A percentile compares a stretch with the other conserved stretches of the same genome.
phyloP scores from a whole-genome alignment of 2,113 vertebrate genomes.

The Nicator chloris region DNA sequence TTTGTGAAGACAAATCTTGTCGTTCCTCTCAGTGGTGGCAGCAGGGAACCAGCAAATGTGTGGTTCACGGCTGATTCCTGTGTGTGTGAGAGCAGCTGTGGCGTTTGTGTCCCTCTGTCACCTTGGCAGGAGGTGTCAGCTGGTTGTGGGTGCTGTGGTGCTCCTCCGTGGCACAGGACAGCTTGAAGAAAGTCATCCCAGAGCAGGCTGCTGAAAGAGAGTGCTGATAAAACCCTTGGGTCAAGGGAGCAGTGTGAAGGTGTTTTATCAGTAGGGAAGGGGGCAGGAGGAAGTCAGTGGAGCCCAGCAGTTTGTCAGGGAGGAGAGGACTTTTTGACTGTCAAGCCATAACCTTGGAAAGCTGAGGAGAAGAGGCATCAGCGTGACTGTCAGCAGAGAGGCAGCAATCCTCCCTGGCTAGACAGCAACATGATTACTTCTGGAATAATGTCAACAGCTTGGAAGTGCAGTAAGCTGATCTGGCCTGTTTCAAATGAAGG shows the following conservation, averaged over 20 bases:
- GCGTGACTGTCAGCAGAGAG: slow-evolving; percentile 28
- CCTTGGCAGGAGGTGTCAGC: neutral
- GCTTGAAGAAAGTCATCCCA: neutral
- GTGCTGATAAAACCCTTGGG: neutral
- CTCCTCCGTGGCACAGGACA: accelerated
- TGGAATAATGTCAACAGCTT: slow-evolving; percentile 13
- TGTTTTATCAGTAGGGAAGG: neutral
- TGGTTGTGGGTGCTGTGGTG: accelerated
- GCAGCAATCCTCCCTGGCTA: slow-evolving; percentile 10
- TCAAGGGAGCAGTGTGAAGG: neutral
- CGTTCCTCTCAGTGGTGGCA: too few species aligned
- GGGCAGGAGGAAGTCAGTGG: neutral
- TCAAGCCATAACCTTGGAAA: slow-evolving; percentile 36
- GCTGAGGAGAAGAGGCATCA: slow-evolving; percentile 20
- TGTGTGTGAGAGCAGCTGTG: neutral
- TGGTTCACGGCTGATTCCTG: neutral
- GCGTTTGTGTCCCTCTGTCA: neutral
- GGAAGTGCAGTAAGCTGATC: slow-evolving; percentile 21
- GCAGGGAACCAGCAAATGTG: neutral
- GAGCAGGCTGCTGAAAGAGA: neutral
- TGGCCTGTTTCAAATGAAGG: neutral
- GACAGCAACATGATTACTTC: slow-evolving; percentile 52
- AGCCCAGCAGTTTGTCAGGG: neutral
- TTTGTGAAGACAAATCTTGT: too few species aligned
- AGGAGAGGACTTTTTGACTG: slow-evolving; percentile 40